These are phyloP conservation scores for Maccullochella peelii DNA, from an alignment of 2,113 vertebrate genomes.

Conservation along the genomic window DNA sequence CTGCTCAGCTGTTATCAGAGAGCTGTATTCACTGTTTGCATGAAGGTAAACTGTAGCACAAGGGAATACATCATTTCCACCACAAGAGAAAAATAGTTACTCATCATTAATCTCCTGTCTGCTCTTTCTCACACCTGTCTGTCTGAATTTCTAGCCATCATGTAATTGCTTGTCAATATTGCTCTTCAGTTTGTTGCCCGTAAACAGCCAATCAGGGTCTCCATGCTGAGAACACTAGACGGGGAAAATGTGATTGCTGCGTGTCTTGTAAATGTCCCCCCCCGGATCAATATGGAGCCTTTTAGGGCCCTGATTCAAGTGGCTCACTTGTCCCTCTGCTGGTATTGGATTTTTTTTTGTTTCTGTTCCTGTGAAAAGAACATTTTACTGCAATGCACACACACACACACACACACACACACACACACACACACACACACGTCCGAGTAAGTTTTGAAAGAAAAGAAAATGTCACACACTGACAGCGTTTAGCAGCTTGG, in stretches of 20 bases:
- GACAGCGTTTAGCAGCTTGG: neutral
- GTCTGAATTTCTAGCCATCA: neutral
- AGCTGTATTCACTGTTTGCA: neutral
- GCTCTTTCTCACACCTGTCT: neutral
- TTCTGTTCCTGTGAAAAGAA: constrained; percentile 43
- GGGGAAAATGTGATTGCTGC: constrained; percentile 42
- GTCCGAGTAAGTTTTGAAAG: constrained; percentile 5
- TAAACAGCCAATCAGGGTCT: constrained; percentile 51
- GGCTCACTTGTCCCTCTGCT: constrained; percentile 47
- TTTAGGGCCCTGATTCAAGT: constrained; percentile 15
- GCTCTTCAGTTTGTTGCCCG: constrained; percentile 20
- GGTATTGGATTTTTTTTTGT: constrained; percentile 61
- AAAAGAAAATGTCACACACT: constrained; percentile 29
- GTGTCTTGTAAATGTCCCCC: constrained; percentile 45
- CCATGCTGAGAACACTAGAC: constrained; percentile 26
- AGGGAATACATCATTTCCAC: no score
- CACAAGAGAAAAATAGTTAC: neutral
- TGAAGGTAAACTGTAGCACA: no score
- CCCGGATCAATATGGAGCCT: constrained; percentile 55
- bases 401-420: neutral
- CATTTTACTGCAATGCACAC: neutral
- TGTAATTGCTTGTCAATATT: constrained; percentile 52
- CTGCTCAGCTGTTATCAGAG: neutral
- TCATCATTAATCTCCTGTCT: neutral
- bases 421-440: neutral